phyloP scores from a whole-genome alignment of 2,113 vertebrate species.

The Pandion haliaetus region DNA sequence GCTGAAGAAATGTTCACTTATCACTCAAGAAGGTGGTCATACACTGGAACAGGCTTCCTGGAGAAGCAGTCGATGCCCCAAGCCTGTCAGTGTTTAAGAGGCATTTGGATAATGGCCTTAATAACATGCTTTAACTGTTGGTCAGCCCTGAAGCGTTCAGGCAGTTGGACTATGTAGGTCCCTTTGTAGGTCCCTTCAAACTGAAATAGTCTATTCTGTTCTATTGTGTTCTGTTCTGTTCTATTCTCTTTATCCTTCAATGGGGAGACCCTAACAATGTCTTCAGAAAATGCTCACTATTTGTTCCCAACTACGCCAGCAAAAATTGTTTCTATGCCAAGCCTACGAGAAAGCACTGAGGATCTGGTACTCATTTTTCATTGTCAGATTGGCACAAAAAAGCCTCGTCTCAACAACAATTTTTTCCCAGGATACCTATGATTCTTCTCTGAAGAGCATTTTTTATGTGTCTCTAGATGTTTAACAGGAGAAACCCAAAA shows the following conservation, averaged over 20 bases:
- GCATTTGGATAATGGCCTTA: not conserved
- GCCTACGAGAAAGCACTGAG: not conserved
- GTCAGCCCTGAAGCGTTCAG: not conserved
- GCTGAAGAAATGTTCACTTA: not conserved
- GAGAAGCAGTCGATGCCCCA: fast-evolving
- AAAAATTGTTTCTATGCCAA: not conserved
- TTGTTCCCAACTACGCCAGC: not conserved
- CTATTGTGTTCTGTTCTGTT: not conserved
- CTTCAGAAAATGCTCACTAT: not conserved
- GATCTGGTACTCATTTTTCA: not conserved
- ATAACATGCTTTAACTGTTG: not conserved
- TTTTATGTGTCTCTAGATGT: not conserved
- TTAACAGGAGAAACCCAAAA: not conserved
- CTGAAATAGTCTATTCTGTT: not conserved
- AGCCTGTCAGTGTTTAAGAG: not conserved
- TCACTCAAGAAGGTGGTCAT: not conserved
- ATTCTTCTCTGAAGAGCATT: not conserved
- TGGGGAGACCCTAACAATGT: not conserved
- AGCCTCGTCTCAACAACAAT: not conserved
- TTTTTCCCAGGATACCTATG: not conserved
- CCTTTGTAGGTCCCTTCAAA: not conserved
- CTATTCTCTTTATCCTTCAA: not conserved
- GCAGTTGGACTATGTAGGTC: not conserved
- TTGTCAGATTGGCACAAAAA: not conserved
- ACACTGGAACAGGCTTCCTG: not conserved